These are phyloP conservation scores for Zoanthus gigantus DNA, from an alignment of 92 coral and sea anemone genomes.

Conservation along the genomic window DNA sequence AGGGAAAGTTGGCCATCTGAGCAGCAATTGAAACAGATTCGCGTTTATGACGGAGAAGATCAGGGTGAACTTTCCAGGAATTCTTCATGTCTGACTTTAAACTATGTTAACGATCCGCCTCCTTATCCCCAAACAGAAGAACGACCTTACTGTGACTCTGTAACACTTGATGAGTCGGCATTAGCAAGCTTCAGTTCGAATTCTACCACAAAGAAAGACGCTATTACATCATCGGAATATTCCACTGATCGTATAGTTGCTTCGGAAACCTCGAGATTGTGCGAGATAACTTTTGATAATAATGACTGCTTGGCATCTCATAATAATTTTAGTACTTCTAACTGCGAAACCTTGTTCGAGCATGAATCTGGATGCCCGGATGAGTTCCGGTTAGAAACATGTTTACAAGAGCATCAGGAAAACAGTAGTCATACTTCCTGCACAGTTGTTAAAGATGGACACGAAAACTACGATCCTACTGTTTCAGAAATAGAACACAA, in stretches of 20 bases:
- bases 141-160: not conserved
- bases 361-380: not conserved
- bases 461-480: not conserved
- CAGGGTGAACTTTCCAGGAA: not conserved
- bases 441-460: not conserved
- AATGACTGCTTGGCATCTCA: not conserved
- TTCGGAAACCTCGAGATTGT: not conserved
- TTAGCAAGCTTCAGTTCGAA: not conserved
- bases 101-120: constrained; percentile 2
- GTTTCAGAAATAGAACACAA: not conserved
- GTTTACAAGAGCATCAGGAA: constrained; percentile 2
- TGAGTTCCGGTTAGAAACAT: not conserved
- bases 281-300: not conserved
- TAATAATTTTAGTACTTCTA: not conserved
- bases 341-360: not conserved
- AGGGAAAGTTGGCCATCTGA: not conserved
- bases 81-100: not conserved
- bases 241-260: not conserved
- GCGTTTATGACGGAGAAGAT: not conserved
- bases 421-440: not conserved
- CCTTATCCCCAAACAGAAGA: constrained; percentile 33
- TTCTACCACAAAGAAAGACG: not conserved
- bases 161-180: not conserved
- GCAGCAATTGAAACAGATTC: not conserved
- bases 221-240: not conserved